These are phyloP conservation scores for Borostomias antarcticus DNA, from an alignment of 2,797 vertebrate genomes.

Conservation along the genomic window DNA sequence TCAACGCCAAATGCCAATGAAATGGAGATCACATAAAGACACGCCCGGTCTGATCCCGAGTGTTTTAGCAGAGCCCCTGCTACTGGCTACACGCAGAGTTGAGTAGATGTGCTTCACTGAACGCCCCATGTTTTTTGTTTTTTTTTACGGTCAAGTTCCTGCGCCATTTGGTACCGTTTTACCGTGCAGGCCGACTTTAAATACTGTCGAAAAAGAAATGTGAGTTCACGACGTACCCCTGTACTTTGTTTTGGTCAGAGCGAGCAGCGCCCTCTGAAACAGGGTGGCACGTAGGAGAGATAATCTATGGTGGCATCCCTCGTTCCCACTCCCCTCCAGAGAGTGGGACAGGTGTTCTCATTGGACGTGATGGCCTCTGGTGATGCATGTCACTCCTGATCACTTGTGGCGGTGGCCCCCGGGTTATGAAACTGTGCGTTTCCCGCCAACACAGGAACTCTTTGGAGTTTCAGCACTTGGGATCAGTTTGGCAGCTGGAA, in stretches of 20 bases:
- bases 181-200: not conserved
- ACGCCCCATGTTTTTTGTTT: no score
- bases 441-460: constrained; percentile 55
- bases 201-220: not conserved
- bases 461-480: constrained; percentile 69
- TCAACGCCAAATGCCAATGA: constrained; percentile 24
- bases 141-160: no score
- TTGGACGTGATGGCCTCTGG: constrained; percentile 72
- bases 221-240: not conserved
- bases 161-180: not conserved
- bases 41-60: not conserved
- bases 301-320: constrained; percentile 65
- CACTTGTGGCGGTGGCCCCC: constrained; percentile 58
- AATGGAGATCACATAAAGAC: constrained; percentile 14
- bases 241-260: constrained; percentile 1
- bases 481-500: constrained; percentile 51
- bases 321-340: constrained; percentile 52
- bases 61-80: constrained; percentile 14
- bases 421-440: constrained; percentile 54
- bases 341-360: constrained; percentile 75
- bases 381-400: constrained; percentile 74
- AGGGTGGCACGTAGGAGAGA: constrained; percentile 46
- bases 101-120: no score
- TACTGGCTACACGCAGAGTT: not conserved
- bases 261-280: constrained; percentile 31